phyloP scores from a whole-genome alignment of 1,140 invertebrate species.

The Anadara kagoshimensis region DNA sequence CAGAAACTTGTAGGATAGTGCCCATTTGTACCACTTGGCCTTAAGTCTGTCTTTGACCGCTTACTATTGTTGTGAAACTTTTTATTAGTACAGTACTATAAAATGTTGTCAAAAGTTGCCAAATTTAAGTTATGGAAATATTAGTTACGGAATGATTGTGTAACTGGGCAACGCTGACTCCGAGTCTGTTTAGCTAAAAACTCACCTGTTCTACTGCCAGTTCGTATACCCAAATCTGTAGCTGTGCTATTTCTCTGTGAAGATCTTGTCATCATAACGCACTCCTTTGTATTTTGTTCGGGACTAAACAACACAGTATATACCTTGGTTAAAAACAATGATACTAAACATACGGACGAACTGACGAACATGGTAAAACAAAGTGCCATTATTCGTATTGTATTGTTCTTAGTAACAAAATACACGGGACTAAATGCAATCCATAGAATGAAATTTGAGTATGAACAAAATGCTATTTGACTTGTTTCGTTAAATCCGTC shows the following conservation, averaged over 20 bases:
- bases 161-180: too few species aligned
- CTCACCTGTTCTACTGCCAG: conserved; percentile 1
- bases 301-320: conserved; percentile 73
- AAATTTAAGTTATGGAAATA: too few species aligned
- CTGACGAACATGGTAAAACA: conserved; percentile 50
- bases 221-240: neutral
- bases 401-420: conserved; percentile 45
- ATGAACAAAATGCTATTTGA: conserved; percentile 57
- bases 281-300: conserved; percentile 28
- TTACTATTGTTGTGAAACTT: too few species aligned
- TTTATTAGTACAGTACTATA: too few species aligned
- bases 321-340: conserved; percentile 55
- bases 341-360: conserved; percentile 40
- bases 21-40: too few species aligned
- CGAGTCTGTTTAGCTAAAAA: neutral
- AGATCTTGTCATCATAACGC: conserved; percentile 18
- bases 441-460: conserved; percentile 61
- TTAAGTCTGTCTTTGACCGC: too few species aligned
- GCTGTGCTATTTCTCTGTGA: neutral
- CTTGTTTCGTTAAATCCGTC: conserved; percentile 64
- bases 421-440: conserved; percentile 60
- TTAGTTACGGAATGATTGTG: too few species aligned
- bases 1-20: too few species aligned
- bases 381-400: conserved; percentile 42
- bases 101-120: too few species aligned